A percentile compares a stretch with the other conserved stretches of the same genome.
Conservation (phyloP, 1,140 invertebrate species). For the Drosophila sechellia region DNA sequence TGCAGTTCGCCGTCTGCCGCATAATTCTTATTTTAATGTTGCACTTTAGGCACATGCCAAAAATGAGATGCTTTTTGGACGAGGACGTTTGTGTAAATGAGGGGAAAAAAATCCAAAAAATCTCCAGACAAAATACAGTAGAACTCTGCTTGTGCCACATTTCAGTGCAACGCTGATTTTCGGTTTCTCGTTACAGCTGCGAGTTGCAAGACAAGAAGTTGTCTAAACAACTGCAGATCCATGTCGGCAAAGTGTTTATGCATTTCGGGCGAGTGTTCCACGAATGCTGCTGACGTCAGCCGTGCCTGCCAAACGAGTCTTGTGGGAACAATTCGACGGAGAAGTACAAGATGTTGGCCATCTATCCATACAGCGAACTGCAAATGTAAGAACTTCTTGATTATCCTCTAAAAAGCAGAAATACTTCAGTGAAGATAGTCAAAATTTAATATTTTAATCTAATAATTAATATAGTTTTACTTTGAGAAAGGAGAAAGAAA, state of each 20-base stretch:
- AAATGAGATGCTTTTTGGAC: slow-evolving; percentile 11
- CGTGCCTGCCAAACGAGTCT: slow-evolving; percentile 22
- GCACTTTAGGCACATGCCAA: slow-evolving; percentile 42
- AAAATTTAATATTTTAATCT: too few species aligned
- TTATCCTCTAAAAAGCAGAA: too few species aligned
- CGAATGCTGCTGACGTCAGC: slow-evolving; percentile 62
- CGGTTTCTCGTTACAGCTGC: slow-evolving; percentile 35
- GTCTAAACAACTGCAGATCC: slow-evolving; percentile 58
- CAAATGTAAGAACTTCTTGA: not conserved
- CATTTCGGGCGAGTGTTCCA: slow-evolving; percentile 13
- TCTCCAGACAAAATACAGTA: slow-evolving; percentile 28
- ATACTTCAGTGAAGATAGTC: too few species aligned
- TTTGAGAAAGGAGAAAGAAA: too few species aligned
- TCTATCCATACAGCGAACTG: slow-evolving; percentile 9
- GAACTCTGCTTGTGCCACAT: slow-evolving; percentile 25
- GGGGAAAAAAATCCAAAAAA: not conserved
- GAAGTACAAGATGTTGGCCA: not conserved
- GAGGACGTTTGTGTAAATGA: not conserved
- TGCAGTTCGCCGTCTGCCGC: slow-evolving; percentile 28
- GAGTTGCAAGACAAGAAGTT: slow-evolving; percentile 45
- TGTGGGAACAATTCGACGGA: slow-evolving; percentile 22
- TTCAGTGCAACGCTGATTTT: slow-evolving; percentile 23
- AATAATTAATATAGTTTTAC: too few species aligned
- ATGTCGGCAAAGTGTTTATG: slow-evolving; percentile 32
- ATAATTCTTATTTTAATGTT: slow-evolving; percentile 58